These are phyloP conservation scores for Pica pica DNA, from an alignment of 2,113 vertebrate genomes.

Conservation along the genomic window DNA sequence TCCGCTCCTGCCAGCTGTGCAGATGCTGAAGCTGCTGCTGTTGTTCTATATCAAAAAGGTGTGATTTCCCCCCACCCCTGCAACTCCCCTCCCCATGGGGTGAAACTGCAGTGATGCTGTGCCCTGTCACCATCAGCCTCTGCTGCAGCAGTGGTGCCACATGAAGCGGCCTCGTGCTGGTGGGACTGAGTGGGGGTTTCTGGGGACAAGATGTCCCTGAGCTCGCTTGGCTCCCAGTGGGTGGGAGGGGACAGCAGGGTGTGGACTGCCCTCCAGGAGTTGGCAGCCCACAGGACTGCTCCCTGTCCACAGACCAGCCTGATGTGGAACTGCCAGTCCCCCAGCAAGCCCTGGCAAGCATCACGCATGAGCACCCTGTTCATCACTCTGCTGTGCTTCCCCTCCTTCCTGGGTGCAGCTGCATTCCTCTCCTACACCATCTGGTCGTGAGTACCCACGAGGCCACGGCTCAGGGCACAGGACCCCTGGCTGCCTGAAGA, in stretches of 20 bases:
- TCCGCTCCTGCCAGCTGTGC: constrained; percentile 82
- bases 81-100: fast-evolving
- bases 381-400: constrained; percentile 90
- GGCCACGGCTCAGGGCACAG: fast-evolving
- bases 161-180: fast-evolving
- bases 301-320: constrained; percentile 79
- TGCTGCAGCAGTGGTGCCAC: neutral
- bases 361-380: constrained; percentile 91
- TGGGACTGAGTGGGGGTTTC: neutral
- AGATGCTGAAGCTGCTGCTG: constrained; percentile 84
- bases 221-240: fast-evolving
- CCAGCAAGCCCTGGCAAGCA: constrained; percentile 87
- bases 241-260: neutral
- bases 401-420: constrained; percentile 85
- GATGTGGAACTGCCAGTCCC: constrained; percentile 90
- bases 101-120: neutral
- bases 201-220: neutral
- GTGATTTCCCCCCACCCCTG: neutral
- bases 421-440: constrained; percentile 86
- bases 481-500: fast-evolving
- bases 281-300: fast-evolving
- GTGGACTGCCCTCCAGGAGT: neutral
- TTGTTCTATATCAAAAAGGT: constrained; percentile 94
- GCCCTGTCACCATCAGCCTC: neutral
- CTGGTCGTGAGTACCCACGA: constrained; percentile 83